Evolutionary conservation across 2,888 invertebrate genomes (phyloP).

Genomic region (Melikaiella ostensackeni): DNA sequence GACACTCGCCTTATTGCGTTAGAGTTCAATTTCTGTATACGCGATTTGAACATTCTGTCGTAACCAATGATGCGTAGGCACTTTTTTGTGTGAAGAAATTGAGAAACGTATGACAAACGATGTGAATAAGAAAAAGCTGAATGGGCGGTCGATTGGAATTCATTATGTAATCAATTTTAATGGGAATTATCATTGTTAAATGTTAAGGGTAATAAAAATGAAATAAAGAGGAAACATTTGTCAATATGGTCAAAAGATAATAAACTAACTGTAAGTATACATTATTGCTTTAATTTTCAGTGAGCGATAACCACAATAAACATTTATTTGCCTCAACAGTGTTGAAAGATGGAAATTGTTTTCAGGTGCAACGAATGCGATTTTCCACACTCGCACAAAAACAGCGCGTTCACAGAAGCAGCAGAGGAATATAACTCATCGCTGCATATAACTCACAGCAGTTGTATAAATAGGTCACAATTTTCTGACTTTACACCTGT

Average conservation of each 20-base stretch:
- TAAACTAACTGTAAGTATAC: not conserved
- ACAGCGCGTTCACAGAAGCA: not conserved
- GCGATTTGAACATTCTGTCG: slow-evolving; percentile 30
- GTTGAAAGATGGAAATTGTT: slow-evolving; percentile 8
- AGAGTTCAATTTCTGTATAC: slow-evolving; percentile 37
- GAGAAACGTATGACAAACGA: slow-evolving; percentile 14
- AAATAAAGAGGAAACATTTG: not conserved
- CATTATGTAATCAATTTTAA: slow-evolving; percentile 24
- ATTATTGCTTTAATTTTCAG: not conserved
- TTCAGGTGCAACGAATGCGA: slow-evolving; percentile 9
- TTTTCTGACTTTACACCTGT: slow-evolving; percentile 31
- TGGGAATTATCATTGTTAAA: not conserved
- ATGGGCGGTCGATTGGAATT: slow-evolving; percentile 23
- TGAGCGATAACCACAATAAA: not conserved
- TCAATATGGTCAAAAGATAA: not conserved
- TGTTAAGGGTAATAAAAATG: not conserved
- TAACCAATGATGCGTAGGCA: slow-evolving; percentile 36
- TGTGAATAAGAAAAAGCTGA: slow-evolving; percentile 19
- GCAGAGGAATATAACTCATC: slow-evolving; percentile 18
- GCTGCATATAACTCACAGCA: slow-evolving; percentile 30
- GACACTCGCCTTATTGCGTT: slow-evolving; percentile 17
- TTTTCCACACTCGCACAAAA: slow-evolving; percentile 32
- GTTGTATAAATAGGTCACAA: slow-evolving; percentile 36
- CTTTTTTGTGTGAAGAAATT: slow-evolving; percentile 35
- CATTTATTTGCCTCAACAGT: not conserved